Base-by-base conservation (phyloP, 1,140 invertebrate species). In the Anoplophora glabripennis region DNA sequence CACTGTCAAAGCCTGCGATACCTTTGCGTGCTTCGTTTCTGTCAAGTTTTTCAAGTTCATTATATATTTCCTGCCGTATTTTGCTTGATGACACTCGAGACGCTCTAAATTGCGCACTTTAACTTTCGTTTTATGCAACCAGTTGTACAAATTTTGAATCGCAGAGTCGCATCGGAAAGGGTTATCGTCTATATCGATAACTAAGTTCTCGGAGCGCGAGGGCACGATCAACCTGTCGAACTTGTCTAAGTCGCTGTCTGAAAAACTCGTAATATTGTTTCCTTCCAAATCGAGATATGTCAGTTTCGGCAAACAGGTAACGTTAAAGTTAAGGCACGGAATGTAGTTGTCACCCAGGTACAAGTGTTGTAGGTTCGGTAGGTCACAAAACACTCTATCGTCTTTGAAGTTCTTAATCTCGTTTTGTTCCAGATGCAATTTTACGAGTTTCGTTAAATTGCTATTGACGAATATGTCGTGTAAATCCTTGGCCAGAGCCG, bases 361-460 rank as follows among this genome's bases (percentile, higher is more conserved):
- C 0, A 92, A 71, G 64, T 90, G 84, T 45, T 83, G 75, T 5
- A 92, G 70, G 53, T 77, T 80, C 0, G 85, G 84, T 15, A 91
- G 73, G 58, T 86, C 83, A 64, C 89, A 91, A 67, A 91, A 91
- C 1, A 89, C 81, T 35, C 78, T 77, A 7, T 76, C 74, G 70
- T 89, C 85, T 53, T 79, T 79, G 61, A 89, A 87, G 48, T 79
- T 77, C 1, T 77, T 81, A 47, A 92, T 89, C 72, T 90, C 85
- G 70, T 92, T 92, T 69, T 90, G 87, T 70, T 91, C 89, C 52
- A 92, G 71, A 76, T 91, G 88, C 0, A 92, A 71, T 67, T 90
- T 89, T 55, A 82, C 81, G 54, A 92, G 71, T 51, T 82, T 81
- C 1, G 78, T 82, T 44, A 90, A 69, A 69, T 86, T 84, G 58